phyloP scores from a whole-genome alignment of 2,797 vertebrate genomes.

The Myiotriccus ornatus region DNA sequence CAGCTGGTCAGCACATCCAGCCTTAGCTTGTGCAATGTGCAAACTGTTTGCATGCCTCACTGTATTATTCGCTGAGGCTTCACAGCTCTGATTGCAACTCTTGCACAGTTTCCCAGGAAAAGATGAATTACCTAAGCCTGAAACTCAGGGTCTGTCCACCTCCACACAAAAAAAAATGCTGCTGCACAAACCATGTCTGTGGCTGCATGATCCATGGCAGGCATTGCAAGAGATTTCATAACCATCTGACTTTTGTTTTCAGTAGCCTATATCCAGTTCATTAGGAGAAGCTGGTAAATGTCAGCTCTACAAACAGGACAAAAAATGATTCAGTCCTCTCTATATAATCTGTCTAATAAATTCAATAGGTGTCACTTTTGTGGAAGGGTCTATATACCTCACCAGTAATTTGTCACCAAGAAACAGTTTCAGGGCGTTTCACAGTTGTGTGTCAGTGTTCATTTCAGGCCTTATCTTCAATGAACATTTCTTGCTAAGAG shows the following conservation, averaged over 20 bases:
- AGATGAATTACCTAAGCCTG: not conserved
- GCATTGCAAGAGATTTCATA: not conserved
- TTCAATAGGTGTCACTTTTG: conserved; percentile 64
- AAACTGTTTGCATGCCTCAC: rapidly evolving
- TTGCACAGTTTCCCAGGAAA: not conserved
- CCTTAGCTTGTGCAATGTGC: not conserved
- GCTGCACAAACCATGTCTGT: not conserved
- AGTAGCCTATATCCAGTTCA: conserved; percentile 8
- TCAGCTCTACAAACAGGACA: conserved; percentile 20
- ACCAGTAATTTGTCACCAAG: conserved; percentile 60
- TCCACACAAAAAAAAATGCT: not conserved
- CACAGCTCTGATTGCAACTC: not conserved
- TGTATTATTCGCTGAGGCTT: not conserved
- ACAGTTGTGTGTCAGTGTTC: conserved; percentile 49
- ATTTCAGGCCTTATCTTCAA: conserved; percentile 69
- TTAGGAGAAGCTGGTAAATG: conserved; percentile 44
- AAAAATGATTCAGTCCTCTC: conserved; percentile 25
- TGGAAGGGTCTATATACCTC: conserved; percentile 53
- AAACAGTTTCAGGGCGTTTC: conserved; percentile 54
- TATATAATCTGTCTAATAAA: conserved; percentile 57
- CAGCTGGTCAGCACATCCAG: not conserved
- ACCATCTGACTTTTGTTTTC: conserved; percentile 6
- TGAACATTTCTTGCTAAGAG: conserved; percentile 62
- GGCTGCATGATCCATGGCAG: not conserved
- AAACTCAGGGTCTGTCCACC: not conserved